phyloP scores from a whole-genome alignment of 2,888 invertebrate genomes.

The Zaprionus obscuricornis region DNA sequence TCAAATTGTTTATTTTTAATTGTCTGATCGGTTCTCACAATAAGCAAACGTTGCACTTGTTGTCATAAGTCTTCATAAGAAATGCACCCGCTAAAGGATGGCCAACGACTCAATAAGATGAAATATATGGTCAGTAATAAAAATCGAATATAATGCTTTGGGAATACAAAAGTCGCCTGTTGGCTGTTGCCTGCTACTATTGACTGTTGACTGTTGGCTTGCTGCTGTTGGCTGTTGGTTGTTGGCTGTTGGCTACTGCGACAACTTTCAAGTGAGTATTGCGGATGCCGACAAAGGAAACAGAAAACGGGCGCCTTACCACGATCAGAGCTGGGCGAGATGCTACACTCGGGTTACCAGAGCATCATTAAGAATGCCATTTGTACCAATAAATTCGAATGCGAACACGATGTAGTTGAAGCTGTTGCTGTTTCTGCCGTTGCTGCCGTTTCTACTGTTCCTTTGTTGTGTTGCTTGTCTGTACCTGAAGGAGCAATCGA shows the following conservation, averaged over 20 bases:
- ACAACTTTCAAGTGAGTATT: constrained; percentile 49
- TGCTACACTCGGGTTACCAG: constrained; percentile 45
- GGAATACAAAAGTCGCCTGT: constrained; percentile 54
- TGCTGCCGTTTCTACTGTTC: constrained; percentile 30
- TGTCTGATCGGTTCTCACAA: constrained; percentile 17
- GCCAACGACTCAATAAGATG: constrained; percentile 82
- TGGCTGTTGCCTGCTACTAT: constrained; percentile 5
- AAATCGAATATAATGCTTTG: constrained; percentile 80
- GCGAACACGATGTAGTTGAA: constrained; percentile 39
- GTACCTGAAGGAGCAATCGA: constrained; percentile 76
- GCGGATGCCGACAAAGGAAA: constrained; percentile 68
- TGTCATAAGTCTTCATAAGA: constrained; percentile 31
- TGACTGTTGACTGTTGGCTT: constrained; percentile 2
- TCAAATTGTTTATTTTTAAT: background rate
- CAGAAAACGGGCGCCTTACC: constrained; percentile 65
- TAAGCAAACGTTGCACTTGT: constrained; percentile 45
- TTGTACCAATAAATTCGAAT: constrained; percentile 82
- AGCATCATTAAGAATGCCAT: constrained; percentile 81
- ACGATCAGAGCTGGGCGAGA: constrained; percentile 24
- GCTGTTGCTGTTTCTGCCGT: constrained; percentile 32
- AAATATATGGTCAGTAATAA: constrained; percentile 82
- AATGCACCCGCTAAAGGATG: constrained; percentile 10
- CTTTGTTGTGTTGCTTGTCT: too few relatives aligned
- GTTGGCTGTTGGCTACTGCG: constrained; percentile 44
- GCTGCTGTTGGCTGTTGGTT: constrained; percentile 5